Percentiles rank a stretch among this genome's conserved stretches.
Conservation (phyloP, 2,113 vertebrate genomes). For the Amazona vittata region DNA sequence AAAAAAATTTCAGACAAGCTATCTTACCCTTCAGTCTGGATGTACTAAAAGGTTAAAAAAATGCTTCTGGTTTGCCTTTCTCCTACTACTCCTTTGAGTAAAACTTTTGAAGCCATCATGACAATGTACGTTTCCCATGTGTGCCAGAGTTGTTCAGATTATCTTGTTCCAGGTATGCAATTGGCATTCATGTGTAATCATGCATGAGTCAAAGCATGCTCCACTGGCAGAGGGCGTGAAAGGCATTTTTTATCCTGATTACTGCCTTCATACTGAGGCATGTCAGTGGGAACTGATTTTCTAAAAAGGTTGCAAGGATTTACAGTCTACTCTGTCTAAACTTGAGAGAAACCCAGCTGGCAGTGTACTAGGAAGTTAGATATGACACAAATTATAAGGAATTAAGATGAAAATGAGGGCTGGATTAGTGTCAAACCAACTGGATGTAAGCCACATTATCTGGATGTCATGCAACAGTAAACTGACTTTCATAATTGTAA, state of each 20-base stretch:
- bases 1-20: neutral
- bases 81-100: neutral
- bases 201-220: neutral
- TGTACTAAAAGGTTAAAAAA: neutral
- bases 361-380: neutral
- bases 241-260: neutral
- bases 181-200: neutral
- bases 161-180: neutral
- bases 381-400: neutral
- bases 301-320: neutral
- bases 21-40: neutral
- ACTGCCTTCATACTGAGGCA: neutral
- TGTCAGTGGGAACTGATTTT: neutral
- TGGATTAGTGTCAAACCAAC: neutral
- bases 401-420: neutral
- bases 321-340: neutral
- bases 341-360: neutral
- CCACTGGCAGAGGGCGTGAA: neutral
- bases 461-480: neutral
- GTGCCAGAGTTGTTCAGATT: neutral
- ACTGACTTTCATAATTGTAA: neutral
- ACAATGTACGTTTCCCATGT: neutral
- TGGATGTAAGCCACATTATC: neutral
- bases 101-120: neutral
- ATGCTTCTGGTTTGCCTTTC: neutral